Percentiles rank a stretch among this genome's conserved stretches.
Evolutionary conservation across 2,888 invertebrate species (phyloP).

Genomic region (Parnassius smintheus): DNA sequence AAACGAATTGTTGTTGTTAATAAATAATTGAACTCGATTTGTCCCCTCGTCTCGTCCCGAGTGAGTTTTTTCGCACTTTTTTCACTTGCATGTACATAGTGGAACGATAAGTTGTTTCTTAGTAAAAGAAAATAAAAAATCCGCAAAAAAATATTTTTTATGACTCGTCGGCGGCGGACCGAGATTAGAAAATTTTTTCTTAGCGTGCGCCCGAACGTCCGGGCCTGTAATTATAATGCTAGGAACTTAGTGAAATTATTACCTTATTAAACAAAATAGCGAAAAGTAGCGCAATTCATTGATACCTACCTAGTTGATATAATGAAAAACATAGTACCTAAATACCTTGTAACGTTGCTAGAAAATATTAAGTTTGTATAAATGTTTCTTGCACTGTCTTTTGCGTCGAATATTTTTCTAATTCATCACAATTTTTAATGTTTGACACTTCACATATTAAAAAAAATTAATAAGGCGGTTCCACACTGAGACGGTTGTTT

Average conservation of each 20-base stretch:
- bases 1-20: slow-evolving; percentile 58
- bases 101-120: slow-evolving; percentile 48
- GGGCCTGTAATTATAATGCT: slow-evolving; percentile 60
- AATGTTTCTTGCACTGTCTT: slow-evolving; percentile 65
- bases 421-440: slow-evolving; percentile 40
- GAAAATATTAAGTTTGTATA: slow-evolving; percentile 70
- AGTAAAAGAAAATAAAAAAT: slow-evolving; percentile 58
- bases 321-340: slow-evolving; percentile 63
- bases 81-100: slow-evolving; percentile 71
- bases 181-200: slow-evolving; percentile 58
- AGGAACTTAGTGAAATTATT: slow-evolving; percentile 71
- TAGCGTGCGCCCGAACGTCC: slow-evolving; percentile 41
- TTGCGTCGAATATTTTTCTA: slow-evolving; percentile 50
- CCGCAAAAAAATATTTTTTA: slow-evolving; percentile 66
- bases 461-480: slow-evolving; percentile 25
- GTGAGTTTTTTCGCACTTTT: slow-evolving; percentile 65
- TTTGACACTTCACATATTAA: slow-evolving; percentile 26
- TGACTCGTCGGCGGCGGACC: slow-evolving; percentile 59
- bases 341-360: slow-evolving; percentile 71
- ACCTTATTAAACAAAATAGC: slow-evolving; percentile 54
- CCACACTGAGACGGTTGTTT: slow-evolving; percentile 8
- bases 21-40: slow-evolving; percentile 46
- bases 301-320: slow-evolving; percentile 65
- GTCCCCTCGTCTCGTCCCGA: slow-evolving; percentile 57
- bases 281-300: slow-evolving; percentile 75